Conservation (phyloP, 2,113 vertebrate genomes). For the Raja brachyura region DNA sequence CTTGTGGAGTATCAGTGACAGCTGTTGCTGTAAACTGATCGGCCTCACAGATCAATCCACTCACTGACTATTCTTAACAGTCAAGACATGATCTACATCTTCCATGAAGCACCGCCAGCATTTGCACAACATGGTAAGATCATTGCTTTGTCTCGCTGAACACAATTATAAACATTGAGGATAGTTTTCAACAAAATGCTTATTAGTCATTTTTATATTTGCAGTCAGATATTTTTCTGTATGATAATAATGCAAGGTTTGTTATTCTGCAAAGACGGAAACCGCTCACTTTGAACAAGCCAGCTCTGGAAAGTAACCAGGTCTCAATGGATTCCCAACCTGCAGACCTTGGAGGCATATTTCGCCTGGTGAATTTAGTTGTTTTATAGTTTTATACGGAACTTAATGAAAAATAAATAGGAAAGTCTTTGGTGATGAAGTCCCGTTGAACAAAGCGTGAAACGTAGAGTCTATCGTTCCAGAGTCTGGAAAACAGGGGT, state of each 20-base stretch:
- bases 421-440: background rate
- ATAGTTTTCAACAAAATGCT: background rate
- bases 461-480: background rate
- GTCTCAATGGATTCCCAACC: background rate
- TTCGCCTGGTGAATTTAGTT: background rate
- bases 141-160: background rate
- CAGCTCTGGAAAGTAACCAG: background rate
- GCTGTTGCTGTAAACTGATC: background rate
- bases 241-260: background rate
- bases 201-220: background rate
- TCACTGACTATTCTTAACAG: background rate
- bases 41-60: background rate
- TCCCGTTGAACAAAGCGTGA: background rate
- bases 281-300: no score
- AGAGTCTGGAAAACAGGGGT: no score
- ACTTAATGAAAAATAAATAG: background rate
- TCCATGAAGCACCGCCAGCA: background rate
- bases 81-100: background rate
- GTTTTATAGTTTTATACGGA: background rate
- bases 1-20: background rate
- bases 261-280: background rate
- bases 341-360: background rate
- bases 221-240: background rate
- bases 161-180: background rate
- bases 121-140: background rate